Percentiles rank a stretch among this genome's conserved stretches.
phyloP scores from a whole-genome alignment of 2,888 invertebrate species.

The Tiliacea citrago region DNA sequence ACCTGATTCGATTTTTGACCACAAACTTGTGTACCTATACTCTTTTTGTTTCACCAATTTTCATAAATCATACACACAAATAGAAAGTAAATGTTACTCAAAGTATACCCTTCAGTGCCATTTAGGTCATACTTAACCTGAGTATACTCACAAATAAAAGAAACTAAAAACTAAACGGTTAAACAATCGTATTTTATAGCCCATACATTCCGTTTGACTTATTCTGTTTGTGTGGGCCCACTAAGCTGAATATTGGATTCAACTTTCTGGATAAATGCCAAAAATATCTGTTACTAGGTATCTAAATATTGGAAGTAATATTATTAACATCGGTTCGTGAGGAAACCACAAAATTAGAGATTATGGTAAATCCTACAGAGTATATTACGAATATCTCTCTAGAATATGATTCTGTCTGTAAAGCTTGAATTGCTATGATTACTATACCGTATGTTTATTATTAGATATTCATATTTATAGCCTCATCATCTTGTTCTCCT shows the following conservation, averaged over 20 bases:
- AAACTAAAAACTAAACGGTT: conserved; percentile 39
- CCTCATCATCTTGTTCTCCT: not conserved
- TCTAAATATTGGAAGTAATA: conserved; percentile 40
- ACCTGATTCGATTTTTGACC: too few relatives aligned
- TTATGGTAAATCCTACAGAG: conserved; percentile 25
- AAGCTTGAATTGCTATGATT: conserved; percentile 18
- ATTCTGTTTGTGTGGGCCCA: conserved; percentile 44
- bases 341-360: conserved; percentile 43
- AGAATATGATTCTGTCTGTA: conserved; percentile 34
- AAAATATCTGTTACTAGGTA: conserved; percentile 22
- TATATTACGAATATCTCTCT: conserved; percentile 17
- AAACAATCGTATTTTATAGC: conserved; percentile 54
- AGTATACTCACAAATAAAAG: conserved; percentile 30
- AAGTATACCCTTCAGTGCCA: conserved; percentile 1
- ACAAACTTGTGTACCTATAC: too few relatives aligned
- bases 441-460: not conserved
- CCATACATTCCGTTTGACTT: conserved; percentile 37
- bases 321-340: conserved; percentile 34
- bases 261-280: conserved; percentile 53
- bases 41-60: not conserved
- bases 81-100: not conserved
- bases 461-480: not conserved
- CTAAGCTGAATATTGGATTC: conserved; percentile 43
- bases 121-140: conserved; percentile 19
- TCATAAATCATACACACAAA: not conserved